phyloP scores from a whole-genome alignment of 2,797 vertebrate genomes.

The Typhlichthys eigenmanni region DNA sequence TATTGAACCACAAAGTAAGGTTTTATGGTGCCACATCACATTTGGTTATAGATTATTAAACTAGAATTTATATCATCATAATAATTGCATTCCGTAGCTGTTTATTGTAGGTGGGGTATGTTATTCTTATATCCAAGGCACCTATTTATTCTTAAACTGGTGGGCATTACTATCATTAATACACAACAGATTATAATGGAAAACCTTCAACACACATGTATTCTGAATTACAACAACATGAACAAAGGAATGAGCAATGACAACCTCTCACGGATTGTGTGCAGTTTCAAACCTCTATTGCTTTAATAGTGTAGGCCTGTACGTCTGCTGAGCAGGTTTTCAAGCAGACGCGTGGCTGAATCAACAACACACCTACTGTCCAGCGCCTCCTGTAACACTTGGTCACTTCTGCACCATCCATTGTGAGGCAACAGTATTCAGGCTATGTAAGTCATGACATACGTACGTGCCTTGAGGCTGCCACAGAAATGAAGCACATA shows the following conservation, averaged over 20 bases:
- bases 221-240: not conserved
- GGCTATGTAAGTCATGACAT: conserved; percentile 70
- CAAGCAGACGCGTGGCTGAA: conserved; percentile 42
- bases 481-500: conserved; percentile 80
- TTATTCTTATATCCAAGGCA: no score
- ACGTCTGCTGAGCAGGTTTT: not conserved
- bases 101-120: no score
- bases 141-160: no score
- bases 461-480: conserved; percentile 78
- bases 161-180: no score
- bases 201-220: no score
- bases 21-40: no score
- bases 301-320: not conserved
- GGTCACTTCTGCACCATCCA: conserved; percentile 55
- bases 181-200: no score
- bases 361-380: conserved; percentile 45
- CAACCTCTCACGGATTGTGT: not conserved
- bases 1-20: no score
- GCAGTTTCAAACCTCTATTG: not conserved
- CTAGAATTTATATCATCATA: no score
- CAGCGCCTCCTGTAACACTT: conserved; percentile 54
- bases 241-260: not conserved
- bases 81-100: no score
- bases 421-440: conserved; percentile 66
- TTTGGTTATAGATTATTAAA: no score